Evolutionary conservation across 2,113 vertebrate species (phyloP), one percentile per base, ranked within the genome.

Genomic region (Reinhardtius hippoglossoides): DNA sequence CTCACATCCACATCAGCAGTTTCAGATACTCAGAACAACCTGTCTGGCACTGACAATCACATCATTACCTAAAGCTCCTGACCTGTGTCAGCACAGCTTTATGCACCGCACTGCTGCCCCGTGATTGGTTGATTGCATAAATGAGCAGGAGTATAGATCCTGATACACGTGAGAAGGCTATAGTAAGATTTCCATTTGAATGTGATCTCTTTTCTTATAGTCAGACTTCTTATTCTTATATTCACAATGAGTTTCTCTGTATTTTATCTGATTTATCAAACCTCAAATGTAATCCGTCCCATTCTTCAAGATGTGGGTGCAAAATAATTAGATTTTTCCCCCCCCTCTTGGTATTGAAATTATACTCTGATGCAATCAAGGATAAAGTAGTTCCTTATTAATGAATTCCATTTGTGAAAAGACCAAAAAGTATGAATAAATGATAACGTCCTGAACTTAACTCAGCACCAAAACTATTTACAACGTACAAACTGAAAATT

Each of bases 371-470:
- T 62, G 27, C 40, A 88, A 60, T 86, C 76, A 82, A 48, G 52
- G 24, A 61, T 77, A 62, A 73, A 80, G 76, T n/a, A 61, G 56
- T 27, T 57, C 48, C 8, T 14, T 68, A 8, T 35, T 63, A 69
- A 85, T 72, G 35, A 79, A 76, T 63, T 67, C 21, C 73, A 74
- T 67, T 84, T 79, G 46, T 54, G 50, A 54, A n/a, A 54, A 50
- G 10, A 20, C 72, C 24, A 62, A 42, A 76, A 78, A 37, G 40
- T 9, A 63, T 80, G 64, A 84, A 85, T 78, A 81, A 85, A 81
- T 79, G 31, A 88, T 64, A 26, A 56, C 12, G 15, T 77, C 62
- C 65, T 55, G 59, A 54, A 74, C 16, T 78, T 73, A 50, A 84
- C 67, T 77, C 55, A 50, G 63, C 61, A 78, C 67, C 15, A 65